Conservation (phyloP, 2,888 invertebrate species). For the Meandrusa payeni region DNA sequence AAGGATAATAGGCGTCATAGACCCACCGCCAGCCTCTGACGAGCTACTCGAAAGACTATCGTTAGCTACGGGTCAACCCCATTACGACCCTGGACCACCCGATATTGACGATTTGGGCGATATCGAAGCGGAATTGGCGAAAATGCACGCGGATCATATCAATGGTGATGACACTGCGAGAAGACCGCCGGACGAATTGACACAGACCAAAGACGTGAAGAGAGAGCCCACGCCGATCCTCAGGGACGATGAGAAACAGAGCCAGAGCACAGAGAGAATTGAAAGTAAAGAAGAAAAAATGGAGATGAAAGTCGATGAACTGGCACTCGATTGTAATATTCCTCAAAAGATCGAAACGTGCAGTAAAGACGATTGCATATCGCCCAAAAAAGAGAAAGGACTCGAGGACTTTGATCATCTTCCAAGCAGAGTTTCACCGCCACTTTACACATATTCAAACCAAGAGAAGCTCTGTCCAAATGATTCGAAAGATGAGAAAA, state of each 20-base stretch:
- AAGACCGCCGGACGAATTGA: conserved; percentile 35
- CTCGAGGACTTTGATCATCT: conserved; percentile 81
- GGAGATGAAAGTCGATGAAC: conserved; percentile 29
- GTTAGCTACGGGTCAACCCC: conserved; percentile 47
- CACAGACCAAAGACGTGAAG: conserved; percentile 42
- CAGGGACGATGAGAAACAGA: conserved; percentile 38
- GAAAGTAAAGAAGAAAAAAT: conserved; percentile 29
- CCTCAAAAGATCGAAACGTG: conserved; percentile 31
- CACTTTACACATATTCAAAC: conserved; percentile 89
- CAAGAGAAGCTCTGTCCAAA: conserved; percentile 82
- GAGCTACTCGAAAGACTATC: conserved; percentile 54
- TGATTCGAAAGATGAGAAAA: conserved; percentile 51
- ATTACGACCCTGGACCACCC: conserved; percentile 57
- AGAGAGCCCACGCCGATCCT: conserved; percentile 56
- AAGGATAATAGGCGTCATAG: conserved; percentile 68
- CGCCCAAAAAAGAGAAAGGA: conserved; percentile 44
- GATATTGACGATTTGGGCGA: conserved; percentile 81
- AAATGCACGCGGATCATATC: conserved; percentile 80
- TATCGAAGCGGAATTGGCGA: conserved; percentile 86
- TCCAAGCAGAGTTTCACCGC: conserved; percentile 86
- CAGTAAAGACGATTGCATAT: conserved; percentile 28
- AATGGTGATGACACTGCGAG: conserved; percentile 59
- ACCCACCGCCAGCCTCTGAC: conserved; percentile 52
- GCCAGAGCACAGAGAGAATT: conserved; percentile 28
- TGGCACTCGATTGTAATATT: conserved; percentile 32